Evolutionary conservation across 2,113 vertebrate species (phyloP).

Genomic region (Clinocottus analis): DNA sequence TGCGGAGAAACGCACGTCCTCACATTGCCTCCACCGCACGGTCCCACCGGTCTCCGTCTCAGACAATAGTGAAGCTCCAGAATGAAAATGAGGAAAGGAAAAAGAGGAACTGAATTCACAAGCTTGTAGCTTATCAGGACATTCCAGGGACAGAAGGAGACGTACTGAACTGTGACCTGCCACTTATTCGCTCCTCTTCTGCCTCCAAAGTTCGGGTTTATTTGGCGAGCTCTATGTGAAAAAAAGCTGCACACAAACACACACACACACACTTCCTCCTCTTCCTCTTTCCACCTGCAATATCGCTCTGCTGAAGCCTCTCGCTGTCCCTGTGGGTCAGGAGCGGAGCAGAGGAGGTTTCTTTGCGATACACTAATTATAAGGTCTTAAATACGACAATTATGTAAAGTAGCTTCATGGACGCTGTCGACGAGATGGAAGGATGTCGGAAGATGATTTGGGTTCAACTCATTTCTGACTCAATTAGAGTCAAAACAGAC

Average conservation of each 20-base stretch:
- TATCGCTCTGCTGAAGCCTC: neutral
- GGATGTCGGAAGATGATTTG: conserved; percentile 33
- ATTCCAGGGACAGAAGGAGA: conserved; percentile 42
- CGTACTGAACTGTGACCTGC: conserved; percentile 52
- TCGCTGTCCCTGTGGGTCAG: neutral
- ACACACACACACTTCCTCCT: conserved; percentile 2
- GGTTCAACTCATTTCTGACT: conserved; percentile 27
- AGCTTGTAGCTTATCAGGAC: conserved; percentile 56
- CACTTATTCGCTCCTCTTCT: conserved; percentile 21
- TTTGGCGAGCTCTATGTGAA: conserved; percentile 17
- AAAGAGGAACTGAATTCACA: conserved; percentile 4
- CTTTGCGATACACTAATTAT: conserved; percentile 29
- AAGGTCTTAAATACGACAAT: conserved; percentile 38
- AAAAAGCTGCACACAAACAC: conserved; percentile 8
- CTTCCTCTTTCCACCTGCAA: neutral
- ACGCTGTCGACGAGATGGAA: conserved; percentile 46
- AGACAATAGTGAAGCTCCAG: conserved; percentile 35
- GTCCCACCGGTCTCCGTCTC: conserved; percentile 34
- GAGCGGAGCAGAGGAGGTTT: neutral
- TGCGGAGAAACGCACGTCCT: conserved; percentile 14
- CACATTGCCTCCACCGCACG: neutral
- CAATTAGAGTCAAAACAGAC: conserved; percentile 25
- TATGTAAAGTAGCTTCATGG: conserved; percentile 32
- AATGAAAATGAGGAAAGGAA: conserved; percentile 25
- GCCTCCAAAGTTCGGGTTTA: conserved; percentile 39